Base-by-base conservation (phyloP, 1,140 invertebrate genomes). In the Macrosteles quadrilineatus region DNA sequence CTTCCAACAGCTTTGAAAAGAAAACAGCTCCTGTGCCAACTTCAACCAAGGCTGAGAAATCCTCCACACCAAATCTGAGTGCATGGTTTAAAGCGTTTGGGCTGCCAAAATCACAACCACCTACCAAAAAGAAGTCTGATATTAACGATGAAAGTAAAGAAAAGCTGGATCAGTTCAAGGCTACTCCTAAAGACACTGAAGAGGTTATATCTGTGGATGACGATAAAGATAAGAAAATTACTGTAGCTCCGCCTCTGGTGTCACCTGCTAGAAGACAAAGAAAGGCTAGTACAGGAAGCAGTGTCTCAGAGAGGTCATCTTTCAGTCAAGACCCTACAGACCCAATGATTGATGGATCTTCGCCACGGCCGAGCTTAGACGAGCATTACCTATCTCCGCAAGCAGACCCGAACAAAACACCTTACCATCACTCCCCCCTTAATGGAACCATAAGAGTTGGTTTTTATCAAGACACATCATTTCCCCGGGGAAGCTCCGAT, bases 81-180 rank as follows among this genome's bases (percentile, higher is more conserved):
- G 93, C 92, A 14, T 95, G 93, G 93, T 91, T 95, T 65, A 94
- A 94, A 81, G 92, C 92, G 0, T 95, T 95, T 79, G 93, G 93
- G 45, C 90, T 89, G 0, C 92, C 92, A 4, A 94, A 89, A 75
- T 73, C 80, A 23, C 73, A 76, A 57, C 74, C 75, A 30, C 71
- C 71, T 23, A 36, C 71, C 47, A 79, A 80, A 71, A 79, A 79
- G 75, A 76, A 77, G 74, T 67, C 72, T 23, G 76, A 79, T 74
- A 65, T 63, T 6, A 70, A 71, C 43, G 70, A 72, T 12, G 57
- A 57, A n/a, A 71, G 31, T 31, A 72, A 69, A 55, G 53, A 70
- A 25, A 68, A 36, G 32, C 43, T 53, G 40, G 47, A 64, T 36
- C 23, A 2, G 2, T 30, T 40, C 6, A 59, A 69, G 55, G 21